These are phyloP conservation scores for Hyaena hyaena DNA, from an alignment of 2,113 vertebrate genomes.

Conservation along the genomic window DNA sequence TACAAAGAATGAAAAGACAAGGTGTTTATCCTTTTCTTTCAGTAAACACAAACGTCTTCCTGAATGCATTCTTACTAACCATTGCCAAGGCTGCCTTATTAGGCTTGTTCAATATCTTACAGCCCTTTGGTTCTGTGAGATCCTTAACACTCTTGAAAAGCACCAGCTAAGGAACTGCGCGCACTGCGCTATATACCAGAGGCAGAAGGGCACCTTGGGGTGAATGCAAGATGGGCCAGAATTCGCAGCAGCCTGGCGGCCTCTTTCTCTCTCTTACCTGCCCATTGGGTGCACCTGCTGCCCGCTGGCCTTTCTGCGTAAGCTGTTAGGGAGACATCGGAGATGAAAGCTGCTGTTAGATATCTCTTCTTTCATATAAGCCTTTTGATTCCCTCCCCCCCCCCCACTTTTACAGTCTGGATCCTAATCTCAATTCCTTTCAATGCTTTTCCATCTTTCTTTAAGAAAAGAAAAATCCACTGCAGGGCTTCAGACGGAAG, in stretches of 20 bases:
- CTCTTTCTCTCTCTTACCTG: background rate
- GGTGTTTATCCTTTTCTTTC: background rate
- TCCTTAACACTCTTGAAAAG: slow-evolving; percentile 46
- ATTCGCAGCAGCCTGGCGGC: background rate
- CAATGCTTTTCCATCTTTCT: background rate
- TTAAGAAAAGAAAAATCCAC: background rate
- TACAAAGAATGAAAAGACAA: background rate
- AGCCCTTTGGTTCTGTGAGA: background rate
- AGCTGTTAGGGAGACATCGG: background rate
- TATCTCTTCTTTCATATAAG: background rate
- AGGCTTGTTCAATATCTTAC: background rate
- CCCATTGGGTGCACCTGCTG: background rate
- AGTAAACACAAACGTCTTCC: background rate
- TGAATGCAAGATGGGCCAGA: background rate
- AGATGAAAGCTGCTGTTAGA: slow-evolving; percentile 35
- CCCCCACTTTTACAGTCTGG: background rate
- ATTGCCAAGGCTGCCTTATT: background rate
- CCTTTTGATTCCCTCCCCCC: background rate
- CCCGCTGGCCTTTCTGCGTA: background rate
- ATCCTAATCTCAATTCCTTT: slow-evolving; percentile 27
- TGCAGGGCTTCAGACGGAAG: background rate
- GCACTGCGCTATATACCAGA: background rate
- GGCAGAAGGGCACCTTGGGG: slow-evolving; percentile 41
- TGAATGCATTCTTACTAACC: no score
- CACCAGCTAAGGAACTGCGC: background rate